Evolutionary conservation across 2,888 invertebrate species (phyloP).

Genomic region (Petrophora chlorosata): DNA sequence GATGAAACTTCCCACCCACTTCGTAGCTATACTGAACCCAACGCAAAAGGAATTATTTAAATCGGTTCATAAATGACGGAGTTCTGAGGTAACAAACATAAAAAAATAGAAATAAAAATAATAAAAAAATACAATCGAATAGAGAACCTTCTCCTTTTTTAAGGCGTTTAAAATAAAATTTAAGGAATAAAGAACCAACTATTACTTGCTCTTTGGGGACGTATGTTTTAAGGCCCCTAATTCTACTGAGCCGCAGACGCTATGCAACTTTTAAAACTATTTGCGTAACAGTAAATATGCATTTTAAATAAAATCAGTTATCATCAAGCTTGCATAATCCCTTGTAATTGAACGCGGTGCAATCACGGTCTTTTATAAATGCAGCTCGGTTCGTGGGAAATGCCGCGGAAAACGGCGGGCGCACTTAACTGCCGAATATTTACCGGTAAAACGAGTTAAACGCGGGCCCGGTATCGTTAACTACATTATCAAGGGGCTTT

Average conservation of each 20-base stretch:
- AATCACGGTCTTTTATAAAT: constrained; percentile 31
- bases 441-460: constrained; percentile 15
- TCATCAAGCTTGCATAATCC: constrained; percentile 15
- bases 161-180: no score
- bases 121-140: no score
- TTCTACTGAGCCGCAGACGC: not conserved
- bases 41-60: no score
- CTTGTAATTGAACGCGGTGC: constrained; percentile 25
- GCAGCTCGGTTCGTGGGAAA: constrained; percentile 21
- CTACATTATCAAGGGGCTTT: constrained; percentile 4
- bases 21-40: no score
- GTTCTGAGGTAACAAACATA: no score
- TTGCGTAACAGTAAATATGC: not conserved
- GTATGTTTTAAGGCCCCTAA: no score
- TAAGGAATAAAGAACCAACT: no score
- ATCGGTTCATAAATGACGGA: no score
- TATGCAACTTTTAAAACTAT: not conserved
- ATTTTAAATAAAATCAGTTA: constrained; percentile 2
- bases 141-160: no score
- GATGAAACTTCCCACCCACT: no score
- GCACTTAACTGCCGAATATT: constrained; percentile 25
- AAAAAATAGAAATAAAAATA: no score
- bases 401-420: constrained; percentile 20
- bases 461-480: constrained; percentile 8
- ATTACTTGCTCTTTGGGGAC: no score